A percentile compares a stretch with the other conserved stretches of the same genome.
phyloP scores from a whole-genome alignment of 2,888 invertebrate genomes.

The Linnaemya tessellans region DNA sequence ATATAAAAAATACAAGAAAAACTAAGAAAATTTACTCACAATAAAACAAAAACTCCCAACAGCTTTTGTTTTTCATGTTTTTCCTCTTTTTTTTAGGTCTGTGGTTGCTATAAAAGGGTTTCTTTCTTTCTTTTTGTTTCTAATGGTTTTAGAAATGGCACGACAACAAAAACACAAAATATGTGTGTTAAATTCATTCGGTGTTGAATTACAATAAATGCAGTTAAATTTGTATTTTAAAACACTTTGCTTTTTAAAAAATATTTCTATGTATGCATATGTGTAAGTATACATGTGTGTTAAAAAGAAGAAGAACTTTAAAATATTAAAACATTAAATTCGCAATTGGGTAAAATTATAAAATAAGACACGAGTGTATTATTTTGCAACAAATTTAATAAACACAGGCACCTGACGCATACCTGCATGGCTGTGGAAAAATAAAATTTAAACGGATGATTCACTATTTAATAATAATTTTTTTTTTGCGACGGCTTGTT shows the following conservation, averaged over 20 bases:
- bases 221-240: conserved; percentile 14
- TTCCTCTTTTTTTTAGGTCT: conserved; percentile 41
- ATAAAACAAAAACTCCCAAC: conserved; percentile 42
- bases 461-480: neutral
- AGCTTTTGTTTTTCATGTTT: conserved; percentile 50
- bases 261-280: too few species aligned
- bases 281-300: neutral
- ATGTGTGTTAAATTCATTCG: conserved; percentile 40
- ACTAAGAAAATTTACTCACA: conserved; percentile 30
- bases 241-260: neutral
- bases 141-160: conserved; percentile 53
- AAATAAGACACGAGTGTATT: neutral
- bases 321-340: too few species aligned
- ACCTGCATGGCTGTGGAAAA: neutral
- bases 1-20: conserved; percentile 23
- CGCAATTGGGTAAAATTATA: neutral
- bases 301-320: neutral
- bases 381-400: neutral
- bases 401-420: neutral
- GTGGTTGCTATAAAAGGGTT: conserved; percentile 40
- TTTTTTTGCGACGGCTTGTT: neutral
- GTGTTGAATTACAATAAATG: conserved; percentile 43
- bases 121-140: conserved; percentile 25
- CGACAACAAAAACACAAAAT: conserved; percentile 15
- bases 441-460: neutral